Conservation (phyloP, 2,113 vertebrate species). For the Myotis yumanensis region DNA sequence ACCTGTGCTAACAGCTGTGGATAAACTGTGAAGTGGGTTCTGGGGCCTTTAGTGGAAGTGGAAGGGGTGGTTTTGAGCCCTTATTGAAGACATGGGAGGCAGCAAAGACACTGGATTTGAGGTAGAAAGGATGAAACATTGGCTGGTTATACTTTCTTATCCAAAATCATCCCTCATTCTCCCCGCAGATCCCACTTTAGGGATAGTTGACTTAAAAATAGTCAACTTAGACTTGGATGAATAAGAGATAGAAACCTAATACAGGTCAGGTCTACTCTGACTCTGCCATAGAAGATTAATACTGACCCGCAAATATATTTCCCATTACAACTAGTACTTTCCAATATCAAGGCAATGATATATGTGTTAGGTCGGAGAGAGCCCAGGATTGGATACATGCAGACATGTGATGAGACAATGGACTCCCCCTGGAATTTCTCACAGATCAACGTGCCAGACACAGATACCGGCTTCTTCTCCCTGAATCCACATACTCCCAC, state of each 20-base stretch:
- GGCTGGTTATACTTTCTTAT: background rate
- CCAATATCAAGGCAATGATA: background rate
- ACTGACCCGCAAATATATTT: conserved; percentile 12
- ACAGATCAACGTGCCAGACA: too few relatives aligned
- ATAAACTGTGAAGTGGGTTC: background rate
- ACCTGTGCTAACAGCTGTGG: background rate
- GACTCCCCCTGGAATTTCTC: too few relatives aligned
- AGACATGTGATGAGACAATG: too few relatives aligned
- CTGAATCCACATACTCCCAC: too few relatives aligned
- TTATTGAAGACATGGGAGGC: background rate
- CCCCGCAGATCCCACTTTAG: background rate
- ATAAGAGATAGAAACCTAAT: background rate
- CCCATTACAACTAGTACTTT: background rate
- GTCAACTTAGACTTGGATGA: background rate
- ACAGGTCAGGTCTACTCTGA: background rate
- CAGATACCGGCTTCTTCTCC: too few relatives aligned
- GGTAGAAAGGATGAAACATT: background rate
- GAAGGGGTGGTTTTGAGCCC: background rate
- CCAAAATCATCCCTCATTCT: background rate
- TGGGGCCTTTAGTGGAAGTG: background rate
- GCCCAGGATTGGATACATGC: too few relatives aligned
- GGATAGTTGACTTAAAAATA: background rate
- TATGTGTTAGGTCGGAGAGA: too few relatives aligned
- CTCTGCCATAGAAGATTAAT: background rate
- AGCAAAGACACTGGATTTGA: background rate